Conservation (phyloP, 1,140 invertebrate species). For the Diachasmimorpha longicaudata region DNA sequence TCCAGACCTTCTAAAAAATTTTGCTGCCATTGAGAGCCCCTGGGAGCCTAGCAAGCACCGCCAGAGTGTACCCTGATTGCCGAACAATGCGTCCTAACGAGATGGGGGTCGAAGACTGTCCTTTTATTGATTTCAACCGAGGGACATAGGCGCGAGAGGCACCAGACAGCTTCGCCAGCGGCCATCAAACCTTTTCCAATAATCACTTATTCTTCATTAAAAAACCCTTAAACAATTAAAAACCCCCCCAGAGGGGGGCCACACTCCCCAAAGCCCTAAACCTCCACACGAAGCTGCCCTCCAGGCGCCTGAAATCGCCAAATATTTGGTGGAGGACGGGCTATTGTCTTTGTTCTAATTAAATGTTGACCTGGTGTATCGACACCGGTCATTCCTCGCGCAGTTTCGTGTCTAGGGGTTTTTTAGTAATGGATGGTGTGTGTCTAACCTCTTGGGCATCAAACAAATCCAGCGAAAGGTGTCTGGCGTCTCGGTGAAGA, state of each 20-base stretch:
- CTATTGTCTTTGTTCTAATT: too few species aligned
- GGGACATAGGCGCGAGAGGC: slow-evolving; percentile 25
- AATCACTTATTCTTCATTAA: background rate
- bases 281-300: too few species aligned
- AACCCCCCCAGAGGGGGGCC: too few species aligned
- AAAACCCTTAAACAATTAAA: background rate
- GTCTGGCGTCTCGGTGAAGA: background rate
- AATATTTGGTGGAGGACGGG: too few species aligned
- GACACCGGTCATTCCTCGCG: background rate
- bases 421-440: slow-evolving; percentile 11
- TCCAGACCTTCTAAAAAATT: background rate
- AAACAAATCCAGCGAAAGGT: background rate
- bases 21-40: slow-evolving; percentile 16
- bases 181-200: slow-evolving; percentile 9
- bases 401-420: background rate
- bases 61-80: slow-evolving; percentile 39
- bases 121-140: slow-evolving; percentile 42
- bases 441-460: slow-evolving; percentile 24
- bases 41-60: slow-evolving; percentile 16
- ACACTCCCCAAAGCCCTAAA: too few species aligned
- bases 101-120: slow-evolving; percentile 42
- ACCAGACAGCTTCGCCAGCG: slow-evolving; percentile 29
- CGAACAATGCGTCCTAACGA: slow-evolving; percentile 46
- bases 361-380: background rate
- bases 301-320: background rate